phyloP scores from a whole-genome alignment of 2,888 invertebrate genomes.

The Criorhina ranunculi region DNA sequence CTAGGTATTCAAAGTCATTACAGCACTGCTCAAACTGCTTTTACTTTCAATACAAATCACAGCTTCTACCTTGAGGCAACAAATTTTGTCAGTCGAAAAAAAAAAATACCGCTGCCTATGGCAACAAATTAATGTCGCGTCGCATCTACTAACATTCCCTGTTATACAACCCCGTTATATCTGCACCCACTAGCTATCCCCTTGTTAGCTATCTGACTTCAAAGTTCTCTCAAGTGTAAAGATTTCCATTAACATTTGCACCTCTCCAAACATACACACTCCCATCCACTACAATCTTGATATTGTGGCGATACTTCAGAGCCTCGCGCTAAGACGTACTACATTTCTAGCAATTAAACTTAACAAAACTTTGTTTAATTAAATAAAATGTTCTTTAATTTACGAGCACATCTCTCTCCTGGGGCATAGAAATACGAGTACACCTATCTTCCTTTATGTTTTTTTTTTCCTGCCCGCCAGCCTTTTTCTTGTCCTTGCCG shows the following conservation, averaged over 20 bases:
- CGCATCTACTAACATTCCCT: slow-evolving; percentile 1
- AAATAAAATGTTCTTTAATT: slow-evolving; percentile 75
- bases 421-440: slow-evolving; percentile 21
- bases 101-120: slow-evolving; percentile 36
- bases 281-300: not conserved
- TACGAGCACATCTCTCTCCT: slow-evolving; percentile 54
- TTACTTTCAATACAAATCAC: too few species aligned
- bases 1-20: too few species aligned
- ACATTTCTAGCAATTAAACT: slow-evolving; percentile 77
- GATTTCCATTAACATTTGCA: slow-evolving; percentile 67
- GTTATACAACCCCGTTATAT: not conserved
- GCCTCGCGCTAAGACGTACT: slow-evolving; percentile 41
- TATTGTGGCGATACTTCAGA: slow-evolving; percentile 20
- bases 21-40: not conserved
- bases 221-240: slow-evolving; percentile 59
- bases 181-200: not conserved
- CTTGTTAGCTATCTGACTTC: slow-evolving; percentile 55
- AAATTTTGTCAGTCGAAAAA: slow-evolving; percentile 10
- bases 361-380: slow-evolving; percentile 75
- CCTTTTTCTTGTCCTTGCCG: slow-evolving; percentile 4
- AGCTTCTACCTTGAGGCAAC: not conserved
- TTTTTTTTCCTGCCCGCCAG: not conserved
- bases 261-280: slow-evolving; percentile 14
- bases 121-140: slow-evolving; percentile 60
- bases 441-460: slow-evolving; percentile 21